phyloP scores from a whole-genome alignment of 1,140 invertebrate species.

The Drosophila takahashii region DNA sequence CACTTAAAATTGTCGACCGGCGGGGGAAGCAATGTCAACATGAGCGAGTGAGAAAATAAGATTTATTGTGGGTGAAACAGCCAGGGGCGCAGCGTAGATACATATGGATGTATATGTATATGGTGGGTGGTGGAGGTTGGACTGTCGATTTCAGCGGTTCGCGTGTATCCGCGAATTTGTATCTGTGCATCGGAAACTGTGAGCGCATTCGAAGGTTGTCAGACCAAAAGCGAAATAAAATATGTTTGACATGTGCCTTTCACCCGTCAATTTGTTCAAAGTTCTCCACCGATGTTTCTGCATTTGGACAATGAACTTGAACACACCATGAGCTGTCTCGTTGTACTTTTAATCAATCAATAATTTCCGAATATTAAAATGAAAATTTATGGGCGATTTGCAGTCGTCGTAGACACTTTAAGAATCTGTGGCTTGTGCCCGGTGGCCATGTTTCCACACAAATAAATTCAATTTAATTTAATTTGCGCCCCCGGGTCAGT shows the following conservation, averaged over 20 bases:
- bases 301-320: constrained; percentile 70
- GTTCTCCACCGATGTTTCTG: constrained; percentile 24
- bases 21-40: constrained; percentile 28
- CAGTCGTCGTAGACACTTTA: not conserved
- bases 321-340: constrained; percentile 2
- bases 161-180: constrained; percentile 15
- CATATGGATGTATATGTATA: too few relatives aligned
- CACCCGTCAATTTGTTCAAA: not conserved
- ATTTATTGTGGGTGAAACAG: constrained; percentile 73
- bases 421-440: constrained; percentile 14
- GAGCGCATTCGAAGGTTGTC: constrained; percentile 33
- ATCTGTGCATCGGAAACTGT: constrained; percentile 3
- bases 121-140: constrained; percentile 10
- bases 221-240: constrained; percentile 28
- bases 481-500: constrained; percentile 37
- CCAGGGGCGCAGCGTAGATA: constrained; percentile 14
- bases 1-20: constrained; percentile 65
- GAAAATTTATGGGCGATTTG: constrained; percentile 15
- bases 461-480: constrained; percentile 49
- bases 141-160: constrained; percentile 4
- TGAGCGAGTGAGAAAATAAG: constrained; percentile 57
- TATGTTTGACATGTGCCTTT: constrained; percentile 50
- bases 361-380: constrained; percentile 18
- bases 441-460: constrained; percentile 26
- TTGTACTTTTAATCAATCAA: constrained; percentile 9